Base-by-base conservation (phyloP, 2,797 vertebrate genomes). In the Pseudocheirus occidentalis region DNA sequence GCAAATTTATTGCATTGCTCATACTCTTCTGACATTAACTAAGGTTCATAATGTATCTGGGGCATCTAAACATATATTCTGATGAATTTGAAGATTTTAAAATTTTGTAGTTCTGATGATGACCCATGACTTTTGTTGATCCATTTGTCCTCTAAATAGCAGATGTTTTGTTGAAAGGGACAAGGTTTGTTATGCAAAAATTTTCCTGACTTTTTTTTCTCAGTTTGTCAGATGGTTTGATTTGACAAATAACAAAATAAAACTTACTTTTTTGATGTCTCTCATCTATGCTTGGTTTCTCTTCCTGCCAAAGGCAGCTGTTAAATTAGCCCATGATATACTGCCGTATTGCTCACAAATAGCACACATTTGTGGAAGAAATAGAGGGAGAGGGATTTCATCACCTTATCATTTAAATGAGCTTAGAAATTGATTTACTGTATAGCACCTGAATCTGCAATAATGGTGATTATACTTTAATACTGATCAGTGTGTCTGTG, bases 101-200 rank as follows among this genome's bases (percentile, higher is more conserved):
- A 18, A 59, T 9, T 91, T 98, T 94, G n/a, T 92, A 93, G 97
- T 96, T 96, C 96, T 92, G 98, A 96, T 95, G 89, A 94, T 94
- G 98, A 98, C 97, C 95, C 96, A 95, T 94, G 50, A 98, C 90
- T 98, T 98, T 95, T 98, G 94, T 97, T 98, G 98, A 95, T 81
- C 95, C 97, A 97, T 97, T 97, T 98, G 98, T 97, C 95, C 91
- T 92, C 91, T 94, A 95, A 96, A 94, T 96, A 98, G 90, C 98
- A 98, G 98, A 98, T 98, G 98, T 97, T 98, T 96, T 98, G 97
- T 97, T 97, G 96, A 98, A 98, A 98, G 97, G 95, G 98, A 92
- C 98, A 97, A 98, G 95, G 98, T 97, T 98, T 97, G 96, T 95
- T 97, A 97, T 97, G 97, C 98, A 95, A 96, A 98, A 97, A 98